Percentiles rank a stretch among this genome's conserved stretches.
These are phyloP conservation scores for Chymomyza amoena DNA, from an alignment of 2,888 invertebrate species.

Conservation along the genomic window DNA sequence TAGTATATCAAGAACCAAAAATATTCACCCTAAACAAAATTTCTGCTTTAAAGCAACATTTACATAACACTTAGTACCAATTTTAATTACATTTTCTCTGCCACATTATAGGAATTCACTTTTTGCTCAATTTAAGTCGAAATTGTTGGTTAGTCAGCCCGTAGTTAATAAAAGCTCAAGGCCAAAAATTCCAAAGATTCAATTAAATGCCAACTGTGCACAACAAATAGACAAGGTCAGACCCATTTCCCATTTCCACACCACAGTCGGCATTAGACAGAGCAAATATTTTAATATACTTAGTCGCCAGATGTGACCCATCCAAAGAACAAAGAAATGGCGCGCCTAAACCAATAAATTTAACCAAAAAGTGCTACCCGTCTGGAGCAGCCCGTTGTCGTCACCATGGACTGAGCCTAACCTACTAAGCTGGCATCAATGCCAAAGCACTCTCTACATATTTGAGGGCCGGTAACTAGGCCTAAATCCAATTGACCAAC, in stretches of 20 bases:
- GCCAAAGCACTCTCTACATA: not conserved
- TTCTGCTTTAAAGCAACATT: no score
- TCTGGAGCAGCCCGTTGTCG: conserved; percentile 3
- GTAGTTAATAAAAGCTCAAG: not conserved
- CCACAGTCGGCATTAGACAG: not conserved
- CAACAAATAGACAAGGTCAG: not conserved
- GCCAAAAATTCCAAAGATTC: not conserved
- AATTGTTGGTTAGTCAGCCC: not conserved
- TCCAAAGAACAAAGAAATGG: not conserved
- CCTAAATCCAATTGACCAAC: conserved; percentile 11
- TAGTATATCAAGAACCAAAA: no score
- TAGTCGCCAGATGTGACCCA: not conserved
- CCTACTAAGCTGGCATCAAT: conserved; percentile 3
- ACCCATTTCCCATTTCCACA: not conserved
- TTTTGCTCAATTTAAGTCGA: not conserved
- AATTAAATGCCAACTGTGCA: not conserved
- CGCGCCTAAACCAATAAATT: conserved; percentile 8
- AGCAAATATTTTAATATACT: not conserved
- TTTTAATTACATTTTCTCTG: not conserved
- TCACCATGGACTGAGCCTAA: conserved; percentile 8
- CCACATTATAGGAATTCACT: not conserved
- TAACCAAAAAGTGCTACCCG: not conserved
- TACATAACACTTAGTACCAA: not conserved
- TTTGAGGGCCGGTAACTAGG: not conserved
- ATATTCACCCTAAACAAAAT: no score